Base-by-base conservation (phyloP, 2,113 vertebrate species). In the Pelodiscus sinensis region DNA sequence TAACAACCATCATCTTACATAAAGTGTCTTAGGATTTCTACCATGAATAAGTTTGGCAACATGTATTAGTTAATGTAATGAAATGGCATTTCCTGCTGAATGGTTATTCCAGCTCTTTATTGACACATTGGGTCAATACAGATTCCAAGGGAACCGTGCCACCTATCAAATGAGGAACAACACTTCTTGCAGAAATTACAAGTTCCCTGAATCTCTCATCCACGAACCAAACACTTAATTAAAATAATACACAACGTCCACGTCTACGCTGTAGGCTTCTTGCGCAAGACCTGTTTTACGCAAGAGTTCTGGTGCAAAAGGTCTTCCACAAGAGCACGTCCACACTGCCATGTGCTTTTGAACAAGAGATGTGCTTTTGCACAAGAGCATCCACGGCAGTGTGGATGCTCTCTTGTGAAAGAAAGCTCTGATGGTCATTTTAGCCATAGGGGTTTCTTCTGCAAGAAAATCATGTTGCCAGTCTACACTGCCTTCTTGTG, bases 1-100 rank as follows among this genome's bases (percentile, higher is more conserved):
- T 85, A 90, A 90, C 60, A 85, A 80, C 60, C 71, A 60, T 80
- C 84, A 85, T 80, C 75, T 73, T 85, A 90, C 80, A 90, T 38
- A 85, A 90, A 79, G 35, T 57, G 56, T 56, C 84, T 90, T 79
- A 25, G 79, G 75, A 38, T 57, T 68, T 29, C 52, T 78, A 31
- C 77, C 71, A 85, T 44, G 38, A 60, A 90, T 8, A 44, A 71
- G 38, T 78, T 85, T 85, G 68, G 71, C 85, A 29, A 71, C 68
- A 80, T 8, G 4, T 68, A 31, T 68, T n/a, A 71, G 35, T 35
- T 71, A 18, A 71, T n/a, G 65, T 68, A n/a, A n/a, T 68, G 31
- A 68, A 31, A n/a, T 71, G 65, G 65, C 18, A 71, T n/a, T 18
- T 71, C 65, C n/a, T 35, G 65, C n/a, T 71, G 65, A 31, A 35